Evolutionary conservation across 2,113 vertebrate genomes (phyloP).

Genomic region (Toxotes jaculatrix): DNA sequence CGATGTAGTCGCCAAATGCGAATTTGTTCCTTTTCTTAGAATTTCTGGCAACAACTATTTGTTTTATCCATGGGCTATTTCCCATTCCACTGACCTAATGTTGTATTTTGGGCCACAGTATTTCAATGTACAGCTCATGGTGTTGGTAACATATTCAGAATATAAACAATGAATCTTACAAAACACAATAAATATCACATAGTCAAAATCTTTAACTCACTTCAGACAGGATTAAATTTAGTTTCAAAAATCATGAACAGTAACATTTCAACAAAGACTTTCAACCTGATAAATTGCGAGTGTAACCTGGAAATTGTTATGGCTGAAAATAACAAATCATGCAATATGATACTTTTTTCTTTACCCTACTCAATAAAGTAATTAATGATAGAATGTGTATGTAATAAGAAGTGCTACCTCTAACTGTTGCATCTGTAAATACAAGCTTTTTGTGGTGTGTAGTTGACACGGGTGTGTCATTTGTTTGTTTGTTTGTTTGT

Average conservation of each 20-base stretch:
- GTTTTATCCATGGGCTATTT: constrained; percentile 35
- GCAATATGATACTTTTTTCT: not conserved
- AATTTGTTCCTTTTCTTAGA: constrained; percentile 33
- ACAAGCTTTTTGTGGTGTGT: not conserved
- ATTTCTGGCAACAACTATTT: constrained; percentile 40
- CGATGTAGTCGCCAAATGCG: constrained; percentile 48
- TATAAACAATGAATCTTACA: not conserved
- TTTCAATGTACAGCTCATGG: constrained; percentile 7
- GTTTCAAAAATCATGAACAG: not conserved
- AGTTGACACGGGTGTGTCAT: too few relatives aligned
- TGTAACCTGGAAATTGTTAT: not conserved
- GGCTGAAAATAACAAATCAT: not conserved
- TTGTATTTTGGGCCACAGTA: not conserved
- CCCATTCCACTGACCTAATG: constrained; percentile 25
- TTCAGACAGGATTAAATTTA: not conserved
- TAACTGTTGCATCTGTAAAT: not conserved
- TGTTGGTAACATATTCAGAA: not conserved
- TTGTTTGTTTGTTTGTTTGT: too few relatives aligned
- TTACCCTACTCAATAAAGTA: not conserved
- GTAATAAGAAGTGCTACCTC: not conserved
- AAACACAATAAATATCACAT: not conserved
- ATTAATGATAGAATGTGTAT: not conserved
- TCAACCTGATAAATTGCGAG: not conserved
- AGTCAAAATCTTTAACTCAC: not conserved
- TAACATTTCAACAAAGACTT: not conserved